Percentiles rank a stretch among this genome's conserved stretches.
Conservation (phyloP, 1,140 invertebrate genomes). For the Drosophila setifemur region DNA sequence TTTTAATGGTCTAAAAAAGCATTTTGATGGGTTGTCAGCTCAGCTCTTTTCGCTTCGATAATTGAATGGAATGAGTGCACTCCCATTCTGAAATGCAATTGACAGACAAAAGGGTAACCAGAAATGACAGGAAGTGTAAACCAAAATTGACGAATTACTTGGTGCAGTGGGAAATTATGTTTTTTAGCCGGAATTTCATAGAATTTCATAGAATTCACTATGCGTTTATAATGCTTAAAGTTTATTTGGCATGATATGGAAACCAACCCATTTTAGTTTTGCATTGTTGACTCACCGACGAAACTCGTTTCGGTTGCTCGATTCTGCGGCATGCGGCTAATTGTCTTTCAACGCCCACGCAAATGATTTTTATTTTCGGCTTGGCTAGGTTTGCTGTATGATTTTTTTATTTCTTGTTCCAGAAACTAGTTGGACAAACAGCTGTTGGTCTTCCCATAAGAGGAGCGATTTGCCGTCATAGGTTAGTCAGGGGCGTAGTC, state of each 20-base stretch:
- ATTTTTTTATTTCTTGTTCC: conserved; percentile 10
- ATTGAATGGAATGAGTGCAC: conserved; percentile 77
- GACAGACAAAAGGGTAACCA: conserved; percentile 18
- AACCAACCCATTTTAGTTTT: conserved; percentile 37
- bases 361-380: conserved; percentile 33
- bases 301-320: conserved; percentile 60
- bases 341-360: conserved; percentile 72
- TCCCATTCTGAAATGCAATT: conserved; percentile 47
- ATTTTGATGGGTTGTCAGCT: conserved; percentile 35
- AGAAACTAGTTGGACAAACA: conserved; percentile 38
- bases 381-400: conserved; percentile 4
- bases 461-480: conserved; percentile 3
- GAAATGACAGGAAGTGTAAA: conserved; percentile 11
- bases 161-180: conserved; percentile 24
- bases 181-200: conserved; percentile 1
- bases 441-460: conserved; percentile 43
- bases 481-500: background rate
- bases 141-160: conserved; percentile 22
- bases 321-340: conserved; percentile 74
- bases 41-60: conserved; percentile 31
- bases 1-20: conserved; percentile 68
- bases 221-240: conserved; percentile 11
- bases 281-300: conserved; percentile 55
- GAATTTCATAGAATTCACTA: background rate
- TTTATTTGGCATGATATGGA: conserved; percentile 23